phyloP scores from a whole-genome alignment of 37 sponge, comb jelly and placozoan species.

The Eunapius fragilis region DNA sequence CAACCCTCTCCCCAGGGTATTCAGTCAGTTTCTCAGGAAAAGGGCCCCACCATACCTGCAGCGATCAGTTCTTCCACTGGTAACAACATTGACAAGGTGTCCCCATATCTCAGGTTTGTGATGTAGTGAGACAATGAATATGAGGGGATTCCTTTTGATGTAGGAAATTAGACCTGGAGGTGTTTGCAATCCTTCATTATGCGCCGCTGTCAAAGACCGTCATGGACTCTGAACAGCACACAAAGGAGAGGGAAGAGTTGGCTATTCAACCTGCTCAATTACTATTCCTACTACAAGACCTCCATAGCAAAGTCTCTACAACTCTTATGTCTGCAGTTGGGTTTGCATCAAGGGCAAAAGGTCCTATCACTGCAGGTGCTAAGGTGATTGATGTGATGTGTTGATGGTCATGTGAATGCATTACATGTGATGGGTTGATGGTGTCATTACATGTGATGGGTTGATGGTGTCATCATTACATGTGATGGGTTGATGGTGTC shows the following conservation, averaged over 20 bases:
- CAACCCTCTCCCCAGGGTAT: not conserved
- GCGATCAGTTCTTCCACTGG: not conserved
- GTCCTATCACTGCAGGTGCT: not conserved
- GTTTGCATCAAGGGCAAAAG: not conserved
- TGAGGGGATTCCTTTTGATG: not conserved
- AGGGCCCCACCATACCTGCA: not conserved
- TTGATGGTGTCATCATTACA: too few relatives aligned
- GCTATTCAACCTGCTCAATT: slow-evolving; percentile 54
- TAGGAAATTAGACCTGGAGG: slow-evolving; percentile 52
- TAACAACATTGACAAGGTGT: not conserved
- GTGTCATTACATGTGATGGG: too few relatives aligned
- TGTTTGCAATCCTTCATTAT: slow-evolving; percentile 31
- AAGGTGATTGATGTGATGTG: not conserved
- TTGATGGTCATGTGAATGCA: too few relatives aligned
- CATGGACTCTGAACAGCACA: slow-evolving; percentile 53
- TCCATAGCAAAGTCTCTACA: slow-evolving; percentile 41
- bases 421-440: too few relatives aligned
- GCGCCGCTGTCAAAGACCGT: slow-evolving; percentile 37
- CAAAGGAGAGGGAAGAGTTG: slow-evolving; percentile 51
- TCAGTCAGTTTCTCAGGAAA: slow-evolving; percentile 1
- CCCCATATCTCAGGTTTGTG: not conserved
- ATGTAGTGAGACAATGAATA: not conserved
- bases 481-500: too few relatives aligned
- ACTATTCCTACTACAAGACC: slow-evolving; percentile 68
- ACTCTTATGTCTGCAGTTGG: slow-evolving; percentile 39